phyloP scores from a whole-genome alignment of 2,888 invertebrate genomes.

The Ypsolopha sequella region DNA sequence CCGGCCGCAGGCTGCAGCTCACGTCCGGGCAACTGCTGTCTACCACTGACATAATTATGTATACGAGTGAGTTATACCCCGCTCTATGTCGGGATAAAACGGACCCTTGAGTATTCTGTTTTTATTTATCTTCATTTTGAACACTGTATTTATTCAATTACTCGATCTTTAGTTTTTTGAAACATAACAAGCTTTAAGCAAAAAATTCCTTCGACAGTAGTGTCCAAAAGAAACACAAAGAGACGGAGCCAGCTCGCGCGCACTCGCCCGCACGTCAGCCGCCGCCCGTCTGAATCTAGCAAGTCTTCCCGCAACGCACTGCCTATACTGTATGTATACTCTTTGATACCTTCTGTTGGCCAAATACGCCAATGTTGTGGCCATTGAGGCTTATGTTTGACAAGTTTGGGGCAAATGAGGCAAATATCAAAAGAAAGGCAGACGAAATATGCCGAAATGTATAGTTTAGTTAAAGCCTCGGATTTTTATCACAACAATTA shows the following conservation, averaged over 20 bases:
- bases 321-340: not conserved
- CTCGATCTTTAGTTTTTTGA: not conserved
- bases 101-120: too few relatives aligned
- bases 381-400: too few relatives aligned
- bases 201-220: conserved; percentile 18
- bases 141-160: too few relatives aligned
- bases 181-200: not conserved
- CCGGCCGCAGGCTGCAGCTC: conserved; percentile 83
- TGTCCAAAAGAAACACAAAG: conserved; percentile 35
- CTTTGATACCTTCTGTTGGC: too few relatives aligned
- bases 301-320: not conserved
- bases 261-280: conserved; percentile 37
- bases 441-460: too few relatives aligned
- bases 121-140: too few relatives aligned
- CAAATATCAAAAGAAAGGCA: too few relatives aligned
- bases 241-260: conserved; percentile 37
- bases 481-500: too few relatives aligned
- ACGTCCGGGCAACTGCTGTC: conserved; percentile 76
- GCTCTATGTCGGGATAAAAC: too few relatives aligned
- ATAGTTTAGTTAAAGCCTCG: too few relatives aligned
- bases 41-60: conserved; percentile 25
- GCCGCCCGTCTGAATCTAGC: conserved; percentile 3
- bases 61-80: not conserved
- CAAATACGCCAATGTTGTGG: too few relatives aligned
- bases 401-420: too few relatives aligned